Conservation (phyloP, 2,797 vertebrate species). For the Gouania willdenowi region DNA sequence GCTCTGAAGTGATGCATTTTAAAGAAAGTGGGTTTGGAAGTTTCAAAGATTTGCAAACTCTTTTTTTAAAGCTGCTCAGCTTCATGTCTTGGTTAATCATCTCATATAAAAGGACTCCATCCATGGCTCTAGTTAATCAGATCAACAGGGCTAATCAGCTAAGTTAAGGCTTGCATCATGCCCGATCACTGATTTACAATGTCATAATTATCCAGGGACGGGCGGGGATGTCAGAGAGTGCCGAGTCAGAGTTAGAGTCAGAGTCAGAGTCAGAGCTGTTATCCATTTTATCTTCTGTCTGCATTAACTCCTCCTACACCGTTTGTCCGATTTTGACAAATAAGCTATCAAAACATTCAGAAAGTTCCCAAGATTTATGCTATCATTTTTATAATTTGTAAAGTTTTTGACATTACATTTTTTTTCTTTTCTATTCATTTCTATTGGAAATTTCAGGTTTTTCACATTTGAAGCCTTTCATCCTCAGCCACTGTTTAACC, state of each 20-base stretch:
- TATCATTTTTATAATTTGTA: no score
- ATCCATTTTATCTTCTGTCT: no score
- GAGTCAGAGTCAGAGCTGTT: no score
- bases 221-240: conserved; percentile 4
- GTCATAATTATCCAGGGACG: conserved; percentile 21
- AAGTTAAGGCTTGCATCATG: conserved; percentile 45
- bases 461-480: no score
- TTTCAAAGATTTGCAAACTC: conserved; percentile 10
- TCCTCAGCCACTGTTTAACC: no score
- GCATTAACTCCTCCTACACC: no score
- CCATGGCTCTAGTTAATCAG: conserved; percentile 59
- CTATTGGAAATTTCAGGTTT: no score
- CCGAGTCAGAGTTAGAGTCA: conserved; percentile 16
- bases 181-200: conserved; percentile 41
- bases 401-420: no score
- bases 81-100: conserved; percentile 47
- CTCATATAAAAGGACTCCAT: conserved; percentile 39
- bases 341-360: no score
- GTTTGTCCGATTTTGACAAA: no score
- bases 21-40: conserved; percentile 19
- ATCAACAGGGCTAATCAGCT: conserved; percentile 61
- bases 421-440: no score
- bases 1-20: conserved; percentile 22
- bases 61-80: conserved; percentile 20
- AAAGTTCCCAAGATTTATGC: no score